These are phyloP conservation scores for Drosophila malerkotliana DNA, from an alignment of 1,140 invertebrate species.

Conservation along the genomic window DNA sequence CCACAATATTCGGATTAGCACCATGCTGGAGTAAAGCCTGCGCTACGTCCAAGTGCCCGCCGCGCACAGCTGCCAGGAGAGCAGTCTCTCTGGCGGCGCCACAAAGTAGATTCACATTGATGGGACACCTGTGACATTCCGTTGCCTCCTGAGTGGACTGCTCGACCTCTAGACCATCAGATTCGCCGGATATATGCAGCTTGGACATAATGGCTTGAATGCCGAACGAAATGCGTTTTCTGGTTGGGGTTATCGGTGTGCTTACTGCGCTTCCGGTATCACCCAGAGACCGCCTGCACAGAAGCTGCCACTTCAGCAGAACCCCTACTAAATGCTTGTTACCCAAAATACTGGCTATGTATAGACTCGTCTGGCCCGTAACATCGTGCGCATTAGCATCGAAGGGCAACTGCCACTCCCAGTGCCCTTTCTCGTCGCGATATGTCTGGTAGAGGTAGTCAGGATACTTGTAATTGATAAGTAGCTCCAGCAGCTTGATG, in stretches of 20 bases:
- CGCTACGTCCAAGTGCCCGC: slow-evolving; percentile 90
- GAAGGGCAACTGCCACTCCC: slow-evolving; percentile 94
- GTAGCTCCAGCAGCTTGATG: slow-evolving; percentile 88
- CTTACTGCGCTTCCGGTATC: slow-evolving; percentile 40
- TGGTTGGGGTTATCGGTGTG: slow-evolving; percentile 85
- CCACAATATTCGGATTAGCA: slow-evolving; percentile 89
- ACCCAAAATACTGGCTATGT: slow-evolving; percentile 93
- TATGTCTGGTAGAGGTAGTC: slow-evolving; percentile 87
- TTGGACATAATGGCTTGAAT: slow-evolving; percentile 95
- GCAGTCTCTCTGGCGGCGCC: slow-evolving; percentile 88
- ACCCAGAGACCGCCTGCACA: slow-evolving; percentile 86
- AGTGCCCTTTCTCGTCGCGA: slow-evolving; percentile 89
- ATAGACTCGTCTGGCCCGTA: slow-evolving; percentile 94
- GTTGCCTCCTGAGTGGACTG: slow-evolving; percentile 77
- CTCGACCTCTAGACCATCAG: slow-evolving; percentile 42
- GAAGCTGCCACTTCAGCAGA: slow-evolving; percentile 90
- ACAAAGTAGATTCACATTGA: slow-evolving; percentile 91
- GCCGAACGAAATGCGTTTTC: slow-evolving; percentile 91
- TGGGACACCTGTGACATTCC: slow-evolving; percentile 87
- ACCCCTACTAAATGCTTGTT: slow-evolving; percentile 92
- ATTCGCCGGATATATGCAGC: slow-evolving; percentile 86
- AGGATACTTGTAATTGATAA: slow-evolving; percentile 94
- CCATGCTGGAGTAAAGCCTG: slow-evolving; percentile 89
- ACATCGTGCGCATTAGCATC: slow-evolving; percentile 96
- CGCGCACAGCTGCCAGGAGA: slow-evolving; percentile 91